Base-by-base conservation (phyloP, 2,797 vertebrate species). In the Arrhamphus sclerolepis region DNA sequence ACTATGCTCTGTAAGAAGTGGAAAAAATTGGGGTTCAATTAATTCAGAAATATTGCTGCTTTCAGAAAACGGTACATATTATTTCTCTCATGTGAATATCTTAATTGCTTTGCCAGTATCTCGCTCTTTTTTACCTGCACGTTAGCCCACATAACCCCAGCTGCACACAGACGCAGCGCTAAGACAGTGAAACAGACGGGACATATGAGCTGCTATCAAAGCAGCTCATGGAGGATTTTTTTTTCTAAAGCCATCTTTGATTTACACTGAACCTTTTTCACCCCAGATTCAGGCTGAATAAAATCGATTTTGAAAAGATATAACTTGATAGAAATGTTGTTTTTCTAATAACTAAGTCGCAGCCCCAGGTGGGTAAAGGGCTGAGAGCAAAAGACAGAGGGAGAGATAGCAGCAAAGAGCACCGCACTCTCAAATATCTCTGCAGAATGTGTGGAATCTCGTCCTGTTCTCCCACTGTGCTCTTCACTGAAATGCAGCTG, bases 1-100 rank as follows among this genome's bases (percentile, higher is more conserved):
- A 98, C 93, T 50, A 99, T 92, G 55, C 75, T 96, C 98, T 99
- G 87, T 54, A 69, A 81, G 72, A 76, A 16, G 57, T 77, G 52
- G 84, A 20, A 74, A 54, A 64, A 31, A 34, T 46, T 19, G 11
- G 19, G 43, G 39, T 52, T 41, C 14, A 61, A 54, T 43, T 55
- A 40, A 49, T 66, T 31, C 34, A 72, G 18, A 70, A 60, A 48
- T 46, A 39, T 9, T 44, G 42, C 1, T 14, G 20, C 5, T 66
- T 24, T 63, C 13, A 38, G 34, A 14, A 13, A 38, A 14, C 13
- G 1, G 34, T 38, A 38, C 13, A 38, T 38, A 14, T 9, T 47
- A 56, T 56, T 55, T 46, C 22, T 4, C 19, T 29, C 24, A 24
- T 46, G 19, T 57, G 17, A 58, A 18, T 26, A 22, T 49, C 17